Evolutionary conservation across 2,888 invertebrate species (phyloP).

Genomic region (Apamea sordens): DNA sequence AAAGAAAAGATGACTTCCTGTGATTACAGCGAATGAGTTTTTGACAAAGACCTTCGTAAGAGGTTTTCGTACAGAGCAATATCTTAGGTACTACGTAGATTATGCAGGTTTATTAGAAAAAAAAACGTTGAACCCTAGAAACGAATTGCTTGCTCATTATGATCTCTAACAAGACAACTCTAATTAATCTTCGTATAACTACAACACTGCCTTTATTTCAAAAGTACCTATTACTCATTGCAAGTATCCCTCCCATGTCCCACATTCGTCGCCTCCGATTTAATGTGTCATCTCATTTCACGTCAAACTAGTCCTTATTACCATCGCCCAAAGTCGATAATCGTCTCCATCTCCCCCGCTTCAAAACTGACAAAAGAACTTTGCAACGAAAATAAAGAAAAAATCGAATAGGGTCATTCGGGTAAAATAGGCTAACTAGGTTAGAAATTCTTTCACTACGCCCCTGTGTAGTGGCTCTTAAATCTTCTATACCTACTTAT

Average conservation of each 20-base stretch:
- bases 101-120: background rate
- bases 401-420: constrained; percentile 59
- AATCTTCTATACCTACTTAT: constrained; percentile 47
- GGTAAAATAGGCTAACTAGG: constrained; percentile 59
- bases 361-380: constrained; percentile 63
- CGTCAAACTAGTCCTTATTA: constrained; percentile 37
- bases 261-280: constrained; percentile 52
- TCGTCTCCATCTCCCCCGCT: constrained; percentile 26
- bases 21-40: constrained; percentile 38
- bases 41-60: constrained; percentile 19
- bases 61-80: constrained; percentile 20
- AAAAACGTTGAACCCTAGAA: background rate
- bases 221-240: constrained; percentile 51
- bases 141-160: background rate
- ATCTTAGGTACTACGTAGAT: background rate
- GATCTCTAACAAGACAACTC: background rate
- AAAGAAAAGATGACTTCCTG: constrained; percentile 29
- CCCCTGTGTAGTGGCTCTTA: constrained; percentile 46
- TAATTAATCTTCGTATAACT: constrained; percentile 8
- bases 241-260: constrained; percentile 51
- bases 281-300: constrained; percentile 46
- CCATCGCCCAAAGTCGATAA: constrained; percentile 35
- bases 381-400: constrained; percentile 58
- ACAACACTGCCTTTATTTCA: constrained; percentile 16
- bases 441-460: constrained; percentile 52